Percentiles rank a stretch among this genome's conserved stretches.
phyloP scores from a whole-genome alignment of 1,140 invertebrate genomes.

The Zeugodacus cucurbitae region DNA sequence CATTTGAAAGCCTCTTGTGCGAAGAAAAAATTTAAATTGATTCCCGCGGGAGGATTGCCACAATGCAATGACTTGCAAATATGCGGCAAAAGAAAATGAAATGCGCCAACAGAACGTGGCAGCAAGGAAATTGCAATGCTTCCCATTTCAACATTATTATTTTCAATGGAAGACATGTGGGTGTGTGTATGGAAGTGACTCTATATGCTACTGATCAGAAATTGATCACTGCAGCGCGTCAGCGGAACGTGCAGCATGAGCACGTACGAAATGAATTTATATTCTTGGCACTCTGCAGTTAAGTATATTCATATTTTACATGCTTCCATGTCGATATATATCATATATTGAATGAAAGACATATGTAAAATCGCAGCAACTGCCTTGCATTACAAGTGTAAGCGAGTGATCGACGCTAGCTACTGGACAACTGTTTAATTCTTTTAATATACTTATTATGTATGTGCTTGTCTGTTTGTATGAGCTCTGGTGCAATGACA shows the following conservation, averaged over 20 bases:
- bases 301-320: background rate
- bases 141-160: constrained; percentile 25
- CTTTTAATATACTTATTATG: too few species aligned
- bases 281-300: constrained; percentile 16
- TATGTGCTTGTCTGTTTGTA: background rate
- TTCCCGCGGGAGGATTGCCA: constrained; percentile 16
- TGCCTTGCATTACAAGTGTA: background rate
- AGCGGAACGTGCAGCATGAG: constrained; percentile 14
- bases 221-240: background rate
- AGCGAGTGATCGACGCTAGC: background rate
- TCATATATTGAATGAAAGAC: background rate
- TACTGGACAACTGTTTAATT: too few species aligned
- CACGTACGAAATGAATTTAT: constrained; percentile 24
- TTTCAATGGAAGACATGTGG: background rate
- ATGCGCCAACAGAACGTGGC: background rate
- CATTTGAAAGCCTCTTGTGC: background rate
- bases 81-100: background rate
- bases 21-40: constrained; percentile 23
- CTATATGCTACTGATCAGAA: background rate
- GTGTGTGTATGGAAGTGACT: background rate
- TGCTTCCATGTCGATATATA: background rate
- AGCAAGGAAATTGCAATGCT: background rate
- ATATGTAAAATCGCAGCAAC: background rate
- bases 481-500: constrained; percentile 1
- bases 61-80: constrained; percentile 37